Evolutionary conservation across 2,888 invertebrate species (phyloP).

Genomic region (Folsomia candida): DNA sequence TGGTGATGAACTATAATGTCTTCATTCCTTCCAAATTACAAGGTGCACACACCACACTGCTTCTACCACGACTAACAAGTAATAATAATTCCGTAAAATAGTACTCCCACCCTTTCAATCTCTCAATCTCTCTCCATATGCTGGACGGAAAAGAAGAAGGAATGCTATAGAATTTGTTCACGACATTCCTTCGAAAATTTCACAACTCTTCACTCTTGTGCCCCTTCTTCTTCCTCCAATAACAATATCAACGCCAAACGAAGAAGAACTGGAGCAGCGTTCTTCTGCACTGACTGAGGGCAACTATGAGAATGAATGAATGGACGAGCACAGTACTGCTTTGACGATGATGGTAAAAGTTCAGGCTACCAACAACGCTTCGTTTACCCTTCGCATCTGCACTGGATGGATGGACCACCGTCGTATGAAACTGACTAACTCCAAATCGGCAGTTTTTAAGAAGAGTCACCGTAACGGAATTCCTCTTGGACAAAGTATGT

Average conservation of each 20-base stretch:
- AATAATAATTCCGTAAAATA: constrained; percentile 18
- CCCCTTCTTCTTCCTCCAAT: too few relatives aligned
- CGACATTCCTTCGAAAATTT: too few relatives aligned
- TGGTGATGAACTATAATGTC: constrained; percentile 18
- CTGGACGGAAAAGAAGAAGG: too few relatives aligned
- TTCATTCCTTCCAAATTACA: constrained; percentile 20
- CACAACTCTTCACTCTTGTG: too few relatives aligned
- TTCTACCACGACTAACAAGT: not conserved
- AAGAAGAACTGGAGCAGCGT: not conserved
- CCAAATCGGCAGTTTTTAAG: too few relatives aligned
- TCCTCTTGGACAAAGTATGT: not conserved
- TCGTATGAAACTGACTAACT: too few relatives aligned
- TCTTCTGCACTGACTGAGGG: not conserved
- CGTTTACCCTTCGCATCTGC: not conserved
- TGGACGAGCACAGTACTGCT: not conserved
- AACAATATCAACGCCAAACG: too few relatives aligned
- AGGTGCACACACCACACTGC: constrained; percentile 11
- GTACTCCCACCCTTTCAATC: constrained; percentile 12
- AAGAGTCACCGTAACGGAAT: constrained; percentile 19
- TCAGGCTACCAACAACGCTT: not conserved
- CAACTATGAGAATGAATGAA: constrained; percentile 14
- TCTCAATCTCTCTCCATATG: not conserved
- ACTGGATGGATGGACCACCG: too few relatives aligned
- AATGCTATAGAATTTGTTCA: too few relatives aligned
- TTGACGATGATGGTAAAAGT: too few relatives aligned